Evolutionary conservation across 2,797 vertebrate species (phyloP).

Genomic region (Rhinogobio ventralis): DNA sequence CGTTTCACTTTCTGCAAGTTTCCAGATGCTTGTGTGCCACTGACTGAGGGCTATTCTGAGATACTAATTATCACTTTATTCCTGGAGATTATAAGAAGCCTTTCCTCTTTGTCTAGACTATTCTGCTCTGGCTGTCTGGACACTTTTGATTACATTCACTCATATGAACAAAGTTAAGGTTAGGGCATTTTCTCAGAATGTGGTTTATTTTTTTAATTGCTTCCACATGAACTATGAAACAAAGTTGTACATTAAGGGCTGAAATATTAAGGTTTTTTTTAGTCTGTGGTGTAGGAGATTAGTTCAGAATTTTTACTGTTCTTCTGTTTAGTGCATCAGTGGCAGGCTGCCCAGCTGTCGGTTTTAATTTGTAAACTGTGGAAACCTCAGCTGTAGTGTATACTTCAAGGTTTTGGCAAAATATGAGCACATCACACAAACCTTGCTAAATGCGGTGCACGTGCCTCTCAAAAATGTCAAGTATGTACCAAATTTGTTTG

Average conservation of each 20-base stretch:
- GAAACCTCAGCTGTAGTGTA: background rate
- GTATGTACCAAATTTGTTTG: background rate
- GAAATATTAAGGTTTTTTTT: background rate
- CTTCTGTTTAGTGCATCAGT: conserved; percentile 21
- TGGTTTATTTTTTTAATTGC: background rate
- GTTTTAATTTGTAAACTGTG: conserved; percentile 14
- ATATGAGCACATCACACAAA: conserved; percentile 2
- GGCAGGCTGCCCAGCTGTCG: conserved; percentile 3
- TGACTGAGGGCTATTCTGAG: conserved; percentile 48
- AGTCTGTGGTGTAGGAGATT: background rate
- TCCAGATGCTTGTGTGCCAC: conserved; percentile 48
- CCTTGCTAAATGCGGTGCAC: background rate
- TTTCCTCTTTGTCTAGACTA: conserved; percentile 42
- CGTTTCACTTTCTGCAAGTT: conserved; percentile 32
- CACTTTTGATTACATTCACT: conserved; percentile 17
- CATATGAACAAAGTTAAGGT: background rate
- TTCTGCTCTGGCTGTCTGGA: conserved; percentile 32
- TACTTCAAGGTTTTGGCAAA: conserved; percentile 5
- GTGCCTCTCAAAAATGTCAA: background rate
- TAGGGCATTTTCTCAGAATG: conserved; percentile 11
- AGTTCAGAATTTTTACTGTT: conserved; percentile 2
- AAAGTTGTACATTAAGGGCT: background rate
- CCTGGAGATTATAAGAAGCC: conserved; percentile 42
- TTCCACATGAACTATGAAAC: background rate
- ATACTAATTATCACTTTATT: conserved; percentile 44